Conservation (phyloP, 64 coral and sea anemone genomes). For the Astreopora myriophthalma region DNA sequence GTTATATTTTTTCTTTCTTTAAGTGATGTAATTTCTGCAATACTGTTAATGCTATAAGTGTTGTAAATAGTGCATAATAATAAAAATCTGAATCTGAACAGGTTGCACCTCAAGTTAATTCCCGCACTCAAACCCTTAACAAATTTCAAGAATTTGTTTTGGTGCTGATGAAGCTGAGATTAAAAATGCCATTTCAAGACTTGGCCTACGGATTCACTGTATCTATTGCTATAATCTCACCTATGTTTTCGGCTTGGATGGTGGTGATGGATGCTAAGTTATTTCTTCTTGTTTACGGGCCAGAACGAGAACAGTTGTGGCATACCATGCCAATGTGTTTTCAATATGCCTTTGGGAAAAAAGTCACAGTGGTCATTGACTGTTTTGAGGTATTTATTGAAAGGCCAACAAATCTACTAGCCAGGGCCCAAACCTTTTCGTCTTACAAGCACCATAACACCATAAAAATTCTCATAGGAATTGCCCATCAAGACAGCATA, state of each 20-base stretch:
- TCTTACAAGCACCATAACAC: slow-evolving; percentile 24
- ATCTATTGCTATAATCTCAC: neutral
- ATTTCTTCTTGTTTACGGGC: slow-evolving; percentile 15
- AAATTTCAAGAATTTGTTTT: slow-evolving; percentile 3
- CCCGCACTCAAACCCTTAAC: neutral
- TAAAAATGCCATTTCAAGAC: slow-evolving; percentile 24
- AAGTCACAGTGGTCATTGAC: slow-evolving; percentile 31
- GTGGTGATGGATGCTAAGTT: slow-evolving; percentile 9
- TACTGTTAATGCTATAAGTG: no score
- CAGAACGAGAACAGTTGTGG: slow-evolving; percentile 36
- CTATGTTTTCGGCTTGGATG: neutral
- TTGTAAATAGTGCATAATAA: no score
- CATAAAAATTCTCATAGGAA: slow-evolving; percentile 37
- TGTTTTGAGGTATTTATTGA: slow-evolving; percentile 44
- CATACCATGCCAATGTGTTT: slow-evolving; percentile 10
- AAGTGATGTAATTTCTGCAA: no score
- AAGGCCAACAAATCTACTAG: slow-evolving; percentile 4
- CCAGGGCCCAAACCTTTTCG: slow-evolving; percentile 1
- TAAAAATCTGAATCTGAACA: no score
- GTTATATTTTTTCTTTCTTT: no score
- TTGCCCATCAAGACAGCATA: slow-evolving; percentile 15
- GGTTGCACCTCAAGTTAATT: neutral
- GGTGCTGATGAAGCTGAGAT: neutral
- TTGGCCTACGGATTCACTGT: neutral
- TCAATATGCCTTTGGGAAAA: slow-evolving; percentile 14